These are phyloP conservation scores for Pseudopodoces humilis DNA, from an alignment of 2,113 vertebrate species.

Conservation along the genomic window DNA sequence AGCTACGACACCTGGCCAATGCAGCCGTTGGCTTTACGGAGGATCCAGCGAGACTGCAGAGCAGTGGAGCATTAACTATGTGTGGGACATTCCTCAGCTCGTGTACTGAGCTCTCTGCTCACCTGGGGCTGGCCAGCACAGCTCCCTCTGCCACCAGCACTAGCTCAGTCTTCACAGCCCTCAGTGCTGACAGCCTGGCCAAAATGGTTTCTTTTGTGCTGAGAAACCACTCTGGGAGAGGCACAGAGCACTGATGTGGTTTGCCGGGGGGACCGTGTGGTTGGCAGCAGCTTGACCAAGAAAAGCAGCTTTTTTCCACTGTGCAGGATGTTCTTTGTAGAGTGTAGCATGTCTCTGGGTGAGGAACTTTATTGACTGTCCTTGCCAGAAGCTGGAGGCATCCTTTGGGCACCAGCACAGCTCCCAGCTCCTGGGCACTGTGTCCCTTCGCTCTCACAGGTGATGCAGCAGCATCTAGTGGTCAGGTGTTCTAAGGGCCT, in stretches of 20 bases:
- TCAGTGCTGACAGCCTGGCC: neutral
- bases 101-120: fast-evolving
- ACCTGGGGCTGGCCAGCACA: neutral
- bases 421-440: too few species aligned
- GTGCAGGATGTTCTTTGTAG: neutral
- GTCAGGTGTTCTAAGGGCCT: neutral
- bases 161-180: neutral
- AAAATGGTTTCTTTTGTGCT: fast-evolving
- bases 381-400: neutral
- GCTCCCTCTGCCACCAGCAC: neutral
- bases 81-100: neutral
- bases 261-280: neutral
- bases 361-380: neutral
- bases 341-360: fast-evolving
- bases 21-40: neutral
- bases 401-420: neutral
- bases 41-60: neutral
- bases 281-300: neutral
- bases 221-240: neutral
- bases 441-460: neutral
- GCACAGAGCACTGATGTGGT: neutral
- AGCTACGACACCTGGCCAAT: neutral
- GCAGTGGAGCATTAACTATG: neutral
- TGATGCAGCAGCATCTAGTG: neutral
- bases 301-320: neutral